Evolutionary conservation across 2,888 invertebrate genomes (phyloP).

Genomic region (Pristionchus fissidentatus): DNA sequence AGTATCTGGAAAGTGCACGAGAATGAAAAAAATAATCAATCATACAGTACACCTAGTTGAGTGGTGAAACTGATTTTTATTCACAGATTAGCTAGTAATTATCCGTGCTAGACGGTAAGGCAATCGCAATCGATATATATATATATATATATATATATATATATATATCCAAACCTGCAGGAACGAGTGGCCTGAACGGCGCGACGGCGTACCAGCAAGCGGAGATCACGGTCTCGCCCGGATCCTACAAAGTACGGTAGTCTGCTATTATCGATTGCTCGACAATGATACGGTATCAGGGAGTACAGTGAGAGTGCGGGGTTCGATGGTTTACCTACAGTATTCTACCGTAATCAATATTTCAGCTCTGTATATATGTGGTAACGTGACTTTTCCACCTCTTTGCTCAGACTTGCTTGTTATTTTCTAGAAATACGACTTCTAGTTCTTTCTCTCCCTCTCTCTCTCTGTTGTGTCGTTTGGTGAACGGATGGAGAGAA

Average conservation of each 20-base stretch:
- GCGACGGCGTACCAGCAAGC: slow-evolving; percentile 35
- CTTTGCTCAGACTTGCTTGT: not conserved
- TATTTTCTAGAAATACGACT: not conserved
- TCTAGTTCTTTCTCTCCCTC: not conserved
- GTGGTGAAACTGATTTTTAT: no score
- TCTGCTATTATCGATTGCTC: not conserved
- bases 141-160: no score
- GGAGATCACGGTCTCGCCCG: slow-evolving; percentile 33
- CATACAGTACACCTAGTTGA: no score
- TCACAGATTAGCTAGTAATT: no score
- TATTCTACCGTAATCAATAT: no score
- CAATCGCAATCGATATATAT: no score
- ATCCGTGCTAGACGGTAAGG: no score
- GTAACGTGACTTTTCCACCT: no score
- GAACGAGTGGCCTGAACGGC: slow-evolving; percentile 22
- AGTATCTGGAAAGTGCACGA: no score
- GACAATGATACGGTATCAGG: not conserved
- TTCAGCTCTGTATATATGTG: no score
- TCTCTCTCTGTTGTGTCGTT: not conserved
- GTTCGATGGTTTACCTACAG: no score
- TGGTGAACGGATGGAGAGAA: not conserved
- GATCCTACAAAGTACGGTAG: slow-evolving; percentile 45
- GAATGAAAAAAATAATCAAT: no score
- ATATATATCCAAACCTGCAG: not conserved
- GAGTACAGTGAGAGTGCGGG: slow-evolving; percentile 35